Percentiles rank a stretch among this genome's conserved stretches.
Conservation (phyloP, 2,113 vertebrate species). For the Dinomys branickii region DNA sequence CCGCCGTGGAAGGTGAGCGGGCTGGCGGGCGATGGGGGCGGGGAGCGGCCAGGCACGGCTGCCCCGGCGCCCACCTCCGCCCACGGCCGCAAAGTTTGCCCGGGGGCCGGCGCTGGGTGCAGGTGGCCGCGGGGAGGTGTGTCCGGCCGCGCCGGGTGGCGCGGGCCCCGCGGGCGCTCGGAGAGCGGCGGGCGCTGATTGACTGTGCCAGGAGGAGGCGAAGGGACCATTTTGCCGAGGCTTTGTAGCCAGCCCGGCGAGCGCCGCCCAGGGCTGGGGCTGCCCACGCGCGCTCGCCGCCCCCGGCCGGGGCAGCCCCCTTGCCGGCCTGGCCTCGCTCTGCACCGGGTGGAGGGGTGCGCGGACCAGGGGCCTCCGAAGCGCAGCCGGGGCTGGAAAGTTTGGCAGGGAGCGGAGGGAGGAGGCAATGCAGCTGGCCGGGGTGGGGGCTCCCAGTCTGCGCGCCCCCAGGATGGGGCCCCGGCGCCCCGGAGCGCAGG, state of each 20-base stretch:
- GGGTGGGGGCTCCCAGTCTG: conserved; percentile 50
- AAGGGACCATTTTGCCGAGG: conserved; percentile 82
- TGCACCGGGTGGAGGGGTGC: conserved; percentile 36
- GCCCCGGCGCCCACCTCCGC: conserved; percentile 68
- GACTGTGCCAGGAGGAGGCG: conserved; percentile 82
- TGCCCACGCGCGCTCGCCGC: conserved; percentile 71
- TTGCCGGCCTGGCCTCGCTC: conserved; percentile 46
- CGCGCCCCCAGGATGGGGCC: conserved; percentile 43
- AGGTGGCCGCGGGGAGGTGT: conserved; percentile 79
- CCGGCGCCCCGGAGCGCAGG: background rate
- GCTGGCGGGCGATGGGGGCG: conserved; percentile 64
- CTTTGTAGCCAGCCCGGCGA: conserved; percentile 82
- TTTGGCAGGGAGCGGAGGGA: conserved; percentile 71
- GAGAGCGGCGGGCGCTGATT: conserved; percentile 77
- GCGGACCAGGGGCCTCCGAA: background rate
- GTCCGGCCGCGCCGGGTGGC: conserved; percentile 62
- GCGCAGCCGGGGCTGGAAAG: conserved; percentile 69
- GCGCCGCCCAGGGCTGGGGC: conserved; percentile 79
- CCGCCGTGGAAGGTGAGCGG: conserved; percentile 85
- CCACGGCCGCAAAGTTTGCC: conserved; percentile 83
- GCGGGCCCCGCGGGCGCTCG: conserved; percentile 75
- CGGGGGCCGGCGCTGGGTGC: conserved; percentile 72
- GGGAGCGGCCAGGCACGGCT: conserved; percentile 67
- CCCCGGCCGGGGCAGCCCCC: conserved; percentile 39
- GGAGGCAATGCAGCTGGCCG: conserved; percentile 17